Percentiles rank a stretch among this genome's conserved stretches.
Conservation (phyloP, 2,797 vertebrate genomes). For the Epinephelus awoara region DNA sequence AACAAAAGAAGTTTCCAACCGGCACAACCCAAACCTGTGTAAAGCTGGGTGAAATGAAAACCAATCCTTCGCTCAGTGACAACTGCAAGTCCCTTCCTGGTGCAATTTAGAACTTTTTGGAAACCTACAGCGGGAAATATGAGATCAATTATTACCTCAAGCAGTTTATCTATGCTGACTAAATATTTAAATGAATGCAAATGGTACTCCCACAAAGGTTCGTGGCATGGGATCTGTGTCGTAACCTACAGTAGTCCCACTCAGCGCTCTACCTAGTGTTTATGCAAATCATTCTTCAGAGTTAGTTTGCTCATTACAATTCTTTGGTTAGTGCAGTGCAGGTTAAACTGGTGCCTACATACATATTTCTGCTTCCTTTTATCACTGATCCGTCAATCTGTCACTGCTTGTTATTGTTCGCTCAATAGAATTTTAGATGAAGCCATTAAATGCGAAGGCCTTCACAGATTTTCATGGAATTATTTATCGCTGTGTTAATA, state of each 20-base stretch:
- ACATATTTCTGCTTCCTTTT: slow-evolving; percentile 10
- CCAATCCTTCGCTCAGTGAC: slow-evolving; percentile 5
- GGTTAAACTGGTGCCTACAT: slow-evolving; percentile 43
- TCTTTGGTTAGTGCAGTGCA: slow-evolving; percentile 45
- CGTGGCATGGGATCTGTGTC: slow-evolving; percentile 62
- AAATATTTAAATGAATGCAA: slow-evolving; percentile 83
- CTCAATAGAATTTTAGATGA: slow-evolving; percentile 20
- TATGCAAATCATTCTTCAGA: slow-evolving; percentile 76
- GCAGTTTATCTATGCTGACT: slow-evolving; percentile 60
- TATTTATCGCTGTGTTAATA: background rate
- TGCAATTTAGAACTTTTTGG: slow-evolving; percentile 33
- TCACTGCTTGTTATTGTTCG: slow-evolving; percentile 15
- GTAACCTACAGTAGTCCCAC: slow-evolving; percentile 68
- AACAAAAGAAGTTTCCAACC: slow-evolving; percentile 31
- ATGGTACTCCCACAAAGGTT: slow-evolving; percentile 76
- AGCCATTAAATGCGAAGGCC: slow-evolving; percentile 6
- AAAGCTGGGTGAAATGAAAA: slow-evolving; percentile 27
- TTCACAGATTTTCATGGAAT: background rate
- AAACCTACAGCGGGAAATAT: slow-evolving; percentile 21
- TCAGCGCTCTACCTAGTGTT: slow-evolving; percentile 72
- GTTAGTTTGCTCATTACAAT: slow-evolving; percentile 56
- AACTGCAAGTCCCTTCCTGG: slow-evolving; percentile 3
- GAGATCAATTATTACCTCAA: slow-evolving; percentile 49
- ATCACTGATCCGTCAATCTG: slow-evolving; percentile 13
- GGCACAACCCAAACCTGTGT: background rate